Conservation (phyloP, 2,797 vertebrate species). For the Lutra lutra region DNA sequence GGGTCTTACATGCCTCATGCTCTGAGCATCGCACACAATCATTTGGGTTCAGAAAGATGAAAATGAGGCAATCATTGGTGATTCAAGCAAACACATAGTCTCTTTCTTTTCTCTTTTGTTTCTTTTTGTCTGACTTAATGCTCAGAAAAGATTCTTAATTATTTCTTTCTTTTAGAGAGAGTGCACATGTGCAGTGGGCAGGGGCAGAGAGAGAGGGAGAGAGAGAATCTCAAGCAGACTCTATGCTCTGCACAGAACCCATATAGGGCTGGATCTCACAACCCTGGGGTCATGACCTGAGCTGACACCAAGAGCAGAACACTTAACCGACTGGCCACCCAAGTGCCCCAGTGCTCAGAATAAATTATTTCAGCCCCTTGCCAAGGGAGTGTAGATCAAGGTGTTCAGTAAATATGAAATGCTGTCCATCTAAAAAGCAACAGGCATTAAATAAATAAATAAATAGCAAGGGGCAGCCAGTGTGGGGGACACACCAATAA, state of each 20-base stretch:
- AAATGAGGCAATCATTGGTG: background rate
- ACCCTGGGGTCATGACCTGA: background rate
- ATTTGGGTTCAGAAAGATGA: background rate
- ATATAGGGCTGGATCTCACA: background rate
- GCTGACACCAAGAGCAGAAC: background rate
- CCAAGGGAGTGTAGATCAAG: background rate
- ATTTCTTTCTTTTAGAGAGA: background rate
- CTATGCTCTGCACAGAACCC: background rate
- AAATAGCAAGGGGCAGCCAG: background rate
- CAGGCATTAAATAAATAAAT: background rate
- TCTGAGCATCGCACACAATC: background rate
- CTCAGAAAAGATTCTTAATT: background rate
- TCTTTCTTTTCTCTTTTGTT: background rate
- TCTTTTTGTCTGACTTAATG: background rate
- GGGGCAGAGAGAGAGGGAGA: background rate
- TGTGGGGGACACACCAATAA: background rate
- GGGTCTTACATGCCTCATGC: background rate
- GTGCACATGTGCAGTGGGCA: background rate
- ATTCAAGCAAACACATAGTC: background rate
- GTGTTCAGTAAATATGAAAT: background rate
- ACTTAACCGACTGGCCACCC: background rate
- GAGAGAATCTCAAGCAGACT: background rate
- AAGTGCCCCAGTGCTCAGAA: background rate
- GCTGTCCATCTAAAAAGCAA: background rate
- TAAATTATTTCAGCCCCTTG: background rate